phyloP scores from a whole-genome alignment of 2,888 invertebrate species.

The Heliconius charithonia region DNA sequence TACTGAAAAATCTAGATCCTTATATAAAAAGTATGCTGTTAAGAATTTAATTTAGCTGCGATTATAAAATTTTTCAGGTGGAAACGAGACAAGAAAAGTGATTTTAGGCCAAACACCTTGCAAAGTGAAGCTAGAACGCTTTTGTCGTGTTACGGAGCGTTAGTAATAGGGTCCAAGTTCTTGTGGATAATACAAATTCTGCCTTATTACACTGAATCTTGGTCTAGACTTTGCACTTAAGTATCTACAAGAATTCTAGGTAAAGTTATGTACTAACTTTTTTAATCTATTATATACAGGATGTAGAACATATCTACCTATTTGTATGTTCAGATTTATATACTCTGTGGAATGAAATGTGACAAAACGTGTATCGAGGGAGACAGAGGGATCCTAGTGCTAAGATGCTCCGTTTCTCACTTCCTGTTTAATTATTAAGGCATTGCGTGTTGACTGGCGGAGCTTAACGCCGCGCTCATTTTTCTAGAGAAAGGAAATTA shows the following conservation, averaged over 20 bases:
- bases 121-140: slow-evolving; percentile 25
- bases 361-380: no score
- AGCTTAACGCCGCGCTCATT: neutral
- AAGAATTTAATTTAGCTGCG: slow-evolving; percentile 22
- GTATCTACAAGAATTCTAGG: neutral
- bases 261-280: neutral
- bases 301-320: no score
- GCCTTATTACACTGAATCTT: slow-evolving; percentile 26
- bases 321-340: no score
- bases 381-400: no score
- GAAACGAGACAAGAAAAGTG: slow-evolving; percentile 13
- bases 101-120: slow-evolving; percentile 28
- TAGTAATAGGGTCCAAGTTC: slow-evolving; percentile 33
- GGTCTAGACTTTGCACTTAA: slow-evolving; percentile 23
- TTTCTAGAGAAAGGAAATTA: no score
- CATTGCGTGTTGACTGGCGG: neutral
- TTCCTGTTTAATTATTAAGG: no score
- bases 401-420: no score
- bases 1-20: neutral
- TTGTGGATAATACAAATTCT: slow-evolving; percentile 25
- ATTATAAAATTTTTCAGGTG: slow-evolving; percentile 21
- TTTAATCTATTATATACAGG: no score
- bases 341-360: no score
- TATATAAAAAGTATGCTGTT: neutral
- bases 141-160: slow-evolving; percentile 33